These are phyloP conservation scores for Clusia tigrina DNA, from an alignment of 2,888 invertebrate genomes.

Conservation along the genomic window DNA sequence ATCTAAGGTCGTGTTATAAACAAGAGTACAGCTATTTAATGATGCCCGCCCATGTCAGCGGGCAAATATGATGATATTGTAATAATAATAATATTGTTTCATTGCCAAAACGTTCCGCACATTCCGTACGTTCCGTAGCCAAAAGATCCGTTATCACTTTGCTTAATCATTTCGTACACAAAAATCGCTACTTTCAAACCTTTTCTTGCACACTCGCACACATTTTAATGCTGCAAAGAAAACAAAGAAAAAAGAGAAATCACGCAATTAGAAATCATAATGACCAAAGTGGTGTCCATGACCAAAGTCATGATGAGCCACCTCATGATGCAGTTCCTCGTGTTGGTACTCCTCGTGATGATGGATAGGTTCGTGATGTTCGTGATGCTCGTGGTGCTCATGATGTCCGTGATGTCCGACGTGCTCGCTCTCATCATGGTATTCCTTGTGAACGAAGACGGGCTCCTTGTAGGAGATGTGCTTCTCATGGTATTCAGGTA, in stretches of 20 bases:
- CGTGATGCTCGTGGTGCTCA: constrained; percentile 45
- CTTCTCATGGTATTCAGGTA: constrained; percentile 69
- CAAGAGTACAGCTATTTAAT: neutral
- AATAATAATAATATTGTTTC: constrained; percentile 6
- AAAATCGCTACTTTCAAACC: neutral
- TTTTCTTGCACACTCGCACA: neutral
- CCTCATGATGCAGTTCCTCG: constrained; percentile 62
- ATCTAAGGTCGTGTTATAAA: constrained; percentile 18
- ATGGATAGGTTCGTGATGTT: constrained; percentile 33
- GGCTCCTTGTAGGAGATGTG: constrained; percentile 77
- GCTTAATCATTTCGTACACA: constrained; percentile 18
- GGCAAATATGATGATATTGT: neutral
- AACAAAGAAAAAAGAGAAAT: constrained; percentile 42
- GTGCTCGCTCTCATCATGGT: constrained; percentile 53
- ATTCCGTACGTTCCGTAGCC: constrained; percentile 9
- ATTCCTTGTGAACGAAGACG: constrained; percentile 70
- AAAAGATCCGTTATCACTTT: constrained; percentile 19
- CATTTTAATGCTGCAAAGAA: constrained; percentile 54
- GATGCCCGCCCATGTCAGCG: neutral
- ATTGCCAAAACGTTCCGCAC: constrained; percentile 8
- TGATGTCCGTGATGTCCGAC: constrained; percentile 44
- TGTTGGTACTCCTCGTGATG: constrained; percentile 39
- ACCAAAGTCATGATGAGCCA: constrained; percentile 55
- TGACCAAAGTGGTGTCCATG: constrained; percentile 53
- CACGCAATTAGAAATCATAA: constrained; percentile 34